Evolutionary conservation across 2,113 vertebrate species (phyloP).

Genomic region (Hippocampus zosterae): DNA sequence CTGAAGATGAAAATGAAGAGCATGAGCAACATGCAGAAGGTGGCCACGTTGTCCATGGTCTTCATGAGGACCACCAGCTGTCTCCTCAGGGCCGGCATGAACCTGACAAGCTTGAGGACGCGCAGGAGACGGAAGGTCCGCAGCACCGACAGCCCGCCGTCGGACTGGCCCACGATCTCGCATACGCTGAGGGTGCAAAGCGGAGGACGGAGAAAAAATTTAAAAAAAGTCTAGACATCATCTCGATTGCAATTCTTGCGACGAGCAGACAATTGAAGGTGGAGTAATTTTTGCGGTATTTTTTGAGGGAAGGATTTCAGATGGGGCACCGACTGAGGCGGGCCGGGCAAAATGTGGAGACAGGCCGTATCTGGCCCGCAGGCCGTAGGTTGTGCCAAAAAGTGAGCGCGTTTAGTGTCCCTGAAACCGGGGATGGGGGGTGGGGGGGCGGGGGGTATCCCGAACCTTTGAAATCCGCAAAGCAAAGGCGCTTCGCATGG

Average conservation of each 20-base stretch:
- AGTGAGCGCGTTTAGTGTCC: not conserved
- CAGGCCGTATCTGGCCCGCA: too few relatives aligned
- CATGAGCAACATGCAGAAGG: conserved; percentile 98
- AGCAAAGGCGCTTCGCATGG: not conserved
- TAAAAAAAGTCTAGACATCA: too few relatives aligned
- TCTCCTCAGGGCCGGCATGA: conserved; percentile 91
- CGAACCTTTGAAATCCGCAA: not conserved
- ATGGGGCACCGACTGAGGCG: too few relatives aligned
- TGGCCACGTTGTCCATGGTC: conserved; percentile 98
- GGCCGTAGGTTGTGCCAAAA: not conserved
- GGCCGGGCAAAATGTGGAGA: too few relatives aligned
- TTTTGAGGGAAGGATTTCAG: too few relatives aligned
- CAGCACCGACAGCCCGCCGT: conserved; percentile 88
- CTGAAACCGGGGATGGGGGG: not conserved
- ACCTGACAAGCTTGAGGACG: conserved; percentile 92
- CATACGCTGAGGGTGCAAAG: conserved; percentile 76
- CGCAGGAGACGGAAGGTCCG: conserved; percentile 90
- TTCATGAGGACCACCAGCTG: conserved; percentile 98
- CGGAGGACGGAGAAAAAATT: not conserved
- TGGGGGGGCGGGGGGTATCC: not conserved
- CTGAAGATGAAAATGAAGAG: conserved; percentile 99
- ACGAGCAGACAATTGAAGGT: too few relatives aligned
- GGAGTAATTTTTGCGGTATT: too few relatives aligned
- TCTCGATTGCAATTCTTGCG: too few relatives aligned
- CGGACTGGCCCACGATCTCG: conserved; percentile 91